Percentiles rank a stretch among this genome's conserved stretches.
phyloP scores from a whole-genome alignment of 2,113 vertebrate genomes.

The Xenopus tropicalis region DNA sequence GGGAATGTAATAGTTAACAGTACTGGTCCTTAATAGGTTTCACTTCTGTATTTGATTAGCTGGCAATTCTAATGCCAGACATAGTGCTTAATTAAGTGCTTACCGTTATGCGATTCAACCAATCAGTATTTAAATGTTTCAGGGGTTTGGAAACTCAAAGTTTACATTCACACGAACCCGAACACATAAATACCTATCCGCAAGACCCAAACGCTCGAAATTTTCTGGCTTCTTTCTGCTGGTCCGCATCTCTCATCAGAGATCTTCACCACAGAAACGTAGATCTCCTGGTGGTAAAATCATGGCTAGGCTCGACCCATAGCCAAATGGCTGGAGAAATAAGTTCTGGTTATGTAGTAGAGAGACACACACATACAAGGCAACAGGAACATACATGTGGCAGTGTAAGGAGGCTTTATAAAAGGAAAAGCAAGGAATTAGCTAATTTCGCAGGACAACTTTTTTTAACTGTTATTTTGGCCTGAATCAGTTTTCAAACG shows the following conservation, averaged over 20 bases:
- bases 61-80: slow-evolving; percentile 6
- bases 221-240: slow-evolving; percentile 98
- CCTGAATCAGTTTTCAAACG: too few relatives aligned
- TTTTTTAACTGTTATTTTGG: too few relatives aligned
- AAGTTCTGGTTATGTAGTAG: slow-evolving; percentile 97
- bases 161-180: slow-evolving; percentile 99
- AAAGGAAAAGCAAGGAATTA: slow-evolving; percentile 47
- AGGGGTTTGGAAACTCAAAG: slow-evolving; percentile 84
- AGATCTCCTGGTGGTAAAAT: slow-evolving; percentile 90
- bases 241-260: slow-evolving; percentile 92
- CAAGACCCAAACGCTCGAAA: slow-evolving; percentile 98
- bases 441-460: not conserved
- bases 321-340: slow-evolving; percentile 97
- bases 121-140: slow-evolving; percentile 69
- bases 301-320: slow-evolving; percentile 92
- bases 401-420: slow-evolving; percentile 80
- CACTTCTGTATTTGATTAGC: slow-evolving; percentile 12
- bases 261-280: slow-evolving; percentile 94
- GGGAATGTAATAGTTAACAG: not conserved
- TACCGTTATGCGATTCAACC: slow-evolving; percentile 89
- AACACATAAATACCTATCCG: slow-evolving; percentile 99
- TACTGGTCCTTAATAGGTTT: slow-evolving; percentile 5
- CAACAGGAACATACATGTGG: slow-evolving; percentile 82
- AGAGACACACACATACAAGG: slow-evolving; percentile 98
- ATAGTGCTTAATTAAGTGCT: slow-evolving; percentile 68